Conservation (phyloP, 2,113 vertebrate species). For the Lepus timidus region DNA sequence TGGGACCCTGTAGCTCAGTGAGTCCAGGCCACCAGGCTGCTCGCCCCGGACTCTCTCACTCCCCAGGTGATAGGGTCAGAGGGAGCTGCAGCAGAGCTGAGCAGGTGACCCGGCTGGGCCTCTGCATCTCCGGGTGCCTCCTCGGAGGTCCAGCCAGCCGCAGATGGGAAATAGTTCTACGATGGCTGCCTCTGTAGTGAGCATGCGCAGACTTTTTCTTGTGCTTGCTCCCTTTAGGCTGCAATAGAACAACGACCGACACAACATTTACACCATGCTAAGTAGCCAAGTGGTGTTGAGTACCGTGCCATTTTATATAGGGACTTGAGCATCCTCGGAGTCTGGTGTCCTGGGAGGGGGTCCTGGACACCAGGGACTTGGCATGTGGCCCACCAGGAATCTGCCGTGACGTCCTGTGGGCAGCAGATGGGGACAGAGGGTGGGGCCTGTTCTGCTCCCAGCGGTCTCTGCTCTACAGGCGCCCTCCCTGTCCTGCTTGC, state of each 20-base stretch:
- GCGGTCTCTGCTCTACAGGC: not conserved
- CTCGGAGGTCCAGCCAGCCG: not conserved
- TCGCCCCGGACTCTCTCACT: not conserved
- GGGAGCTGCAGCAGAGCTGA: not conserved
- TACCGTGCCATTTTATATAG: not conserved
- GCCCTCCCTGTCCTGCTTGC: not conserved
- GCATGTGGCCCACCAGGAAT: not conserved
- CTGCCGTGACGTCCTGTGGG: not conserved
- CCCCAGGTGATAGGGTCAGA: not conserved
- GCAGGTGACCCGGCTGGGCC: fast-evolving
- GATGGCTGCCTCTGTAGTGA: not conserved
- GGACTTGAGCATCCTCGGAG: fast-evolving
- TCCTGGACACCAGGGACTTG: not conserved
- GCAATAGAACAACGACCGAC: not conserved
- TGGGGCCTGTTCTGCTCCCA: not conserved
- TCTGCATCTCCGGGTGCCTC: not conserved
- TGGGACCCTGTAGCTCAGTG: fast-evolving
- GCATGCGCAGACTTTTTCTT: not conserved
- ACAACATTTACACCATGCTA: fast-evolving
- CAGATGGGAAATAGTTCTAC: not conserved
- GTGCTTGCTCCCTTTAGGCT: not conserved
- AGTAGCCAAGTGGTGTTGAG: no score
- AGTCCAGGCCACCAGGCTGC: not conserved
- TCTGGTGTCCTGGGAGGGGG: not conserved
- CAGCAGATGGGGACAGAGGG: not conserved